Evolutionary conservation across 2,113 vertebrate species (phyloP).

Genomic region (Triplophysa dalaica): DNA sequence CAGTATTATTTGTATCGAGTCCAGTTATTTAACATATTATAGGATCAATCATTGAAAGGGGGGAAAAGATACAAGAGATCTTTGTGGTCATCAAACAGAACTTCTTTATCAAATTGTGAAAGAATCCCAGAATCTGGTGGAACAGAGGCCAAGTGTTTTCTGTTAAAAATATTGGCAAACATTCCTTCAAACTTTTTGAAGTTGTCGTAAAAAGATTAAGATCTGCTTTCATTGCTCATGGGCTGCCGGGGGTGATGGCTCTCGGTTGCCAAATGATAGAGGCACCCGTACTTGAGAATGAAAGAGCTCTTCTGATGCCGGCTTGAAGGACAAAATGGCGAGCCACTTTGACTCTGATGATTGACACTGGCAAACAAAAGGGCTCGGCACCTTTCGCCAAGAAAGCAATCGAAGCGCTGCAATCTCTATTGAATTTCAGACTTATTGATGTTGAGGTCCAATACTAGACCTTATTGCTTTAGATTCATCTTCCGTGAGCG

Average conservation of each 20-base stretch:
- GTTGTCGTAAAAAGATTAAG: neutral
- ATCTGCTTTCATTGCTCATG: neutral
- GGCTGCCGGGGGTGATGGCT: neutral
- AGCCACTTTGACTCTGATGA: slow-evolving; percentile 21
- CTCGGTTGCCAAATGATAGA: neutral
- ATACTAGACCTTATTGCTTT: slow-evolving; percentile 8
- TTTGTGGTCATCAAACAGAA: neutral
- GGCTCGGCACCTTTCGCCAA: slow-evolving; percentile 15
- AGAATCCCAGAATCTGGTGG: neutral
- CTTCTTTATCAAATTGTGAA: neutral
- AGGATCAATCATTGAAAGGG: neutral
- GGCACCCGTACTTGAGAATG: slow-evolving; percentile 2
- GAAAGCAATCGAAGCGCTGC: slow-evolving; percentile 17
- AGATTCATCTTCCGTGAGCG: slow-evolving; percentile 8
- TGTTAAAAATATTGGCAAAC: neutral
- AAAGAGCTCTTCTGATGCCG: slow-evolving; percentile 10
- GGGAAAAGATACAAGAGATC: neutral
- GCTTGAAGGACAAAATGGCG: slow-evolving; percentile 19
- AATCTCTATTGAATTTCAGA: slow-evolving; percentile 35
- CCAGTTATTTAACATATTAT: neutral
- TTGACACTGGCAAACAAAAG: slow-evolving; percentile 37
- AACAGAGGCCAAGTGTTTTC: neutral
- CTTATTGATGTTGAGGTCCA: slow-evolving; percentile 23
- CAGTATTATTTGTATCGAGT: too few relatives aligned
- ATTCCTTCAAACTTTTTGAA: neutral